phyloP scores from a whole-genome alignment of 2,113 vertebrate genomes.

The Anser brachyrhynchus region DNA sequence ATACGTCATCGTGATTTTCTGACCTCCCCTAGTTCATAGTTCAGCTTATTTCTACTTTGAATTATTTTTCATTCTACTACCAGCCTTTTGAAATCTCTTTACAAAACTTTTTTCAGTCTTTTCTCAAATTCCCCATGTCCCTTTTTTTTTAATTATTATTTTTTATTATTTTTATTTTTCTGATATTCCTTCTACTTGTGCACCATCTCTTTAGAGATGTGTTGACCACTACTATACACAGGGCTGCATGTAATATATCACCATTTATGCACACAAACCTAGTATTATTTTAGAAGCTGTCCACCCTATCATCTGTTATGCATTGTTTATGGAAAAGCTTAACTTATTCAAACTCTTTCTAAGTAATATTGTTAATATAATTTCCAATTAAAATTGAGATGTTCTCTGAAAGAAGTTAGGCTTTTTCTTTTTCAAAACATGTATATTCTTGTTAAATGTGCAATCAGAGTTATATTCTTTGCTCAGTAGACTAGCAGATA shows the following conservation, averaged over 20 bases:
- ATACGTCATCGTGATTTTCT: neutral
- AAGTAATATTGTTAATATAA: neutral
- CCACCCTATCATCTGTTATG: neutral
- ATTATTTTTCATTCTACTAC: neutral
- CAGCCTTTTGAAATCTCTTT: neutral
- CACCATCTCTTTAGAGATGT: neutral
- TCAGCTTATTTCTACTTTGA: neutral
- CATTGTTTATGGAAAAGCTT: neutral
- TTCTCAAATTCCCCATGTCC: neutral
- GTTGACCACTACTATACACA: neutral
- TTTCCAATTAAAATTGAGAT: neutral
- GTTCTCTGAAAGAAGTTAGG: neutral
- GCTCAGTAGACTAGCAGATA: neutral
- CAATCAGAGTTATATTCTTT: neutral
- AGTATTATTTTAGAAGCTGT: neutral
- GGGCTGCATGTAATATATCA: neutral
- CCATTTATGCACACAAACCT: neutral
- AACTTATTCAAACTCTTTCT: neutral
- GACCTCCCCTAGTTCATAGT: neutral
- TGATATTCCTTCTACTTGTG: neutral
- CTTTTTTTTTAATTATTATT: neutral
- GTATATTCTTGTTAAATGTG: accelerated
- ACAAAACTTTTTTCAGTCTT: neutral
- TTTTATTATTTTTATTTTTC: neutral
- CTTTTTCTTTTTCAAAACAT: neutral